These are phyloP conservation scores for Matsumyia berberina DNA, from an alignment of 2,888 invertebrate species.

Conservation along the genomic window DNA sequence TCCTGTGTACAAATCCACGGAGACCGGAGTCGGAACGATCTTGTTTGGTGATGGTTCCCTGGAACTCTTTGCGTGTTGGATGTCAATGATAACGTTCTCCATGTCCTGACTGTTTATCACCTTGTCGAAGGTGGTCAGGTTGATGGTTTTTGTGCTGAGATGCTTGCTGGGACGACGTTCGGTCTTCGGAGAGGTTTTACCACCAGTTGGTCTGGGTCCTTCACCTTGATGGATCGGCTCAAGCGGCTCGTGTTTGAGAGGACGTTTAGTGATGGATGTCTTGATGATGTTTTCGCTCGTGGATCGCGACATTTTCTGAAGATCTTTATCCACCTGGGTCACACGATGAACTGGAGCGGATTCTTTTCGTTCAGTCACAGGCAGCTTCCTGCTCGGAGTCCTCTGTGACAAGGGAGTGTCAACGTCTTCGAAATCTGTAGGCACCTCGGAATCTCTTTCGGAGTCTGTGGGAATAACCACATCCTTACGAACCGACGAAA, in stretches of 20 bases:
- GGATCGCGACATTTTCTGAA: constrained; percentile 85
- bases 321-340: constrained; percentile 84
- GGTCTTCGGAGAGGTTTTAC: constrained; percentile 69
- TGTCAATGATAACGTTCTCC: constrained; percentile 88
- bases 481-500: constrained; percentile 47
- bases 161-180: constrained; percentile 83
- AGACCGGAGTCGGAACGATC: constrained; percentile 88
- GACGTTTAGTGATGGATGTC: constrained; percentile 81
- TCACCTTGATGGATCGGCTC: constrained; percentile 78
- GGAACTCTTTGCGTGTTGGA: constrained; percentile 90
- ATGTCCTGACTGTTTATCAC: constrained; percentile 85
- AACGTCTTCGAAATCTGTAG: constrained; percentile 58
- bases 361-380: constrained; percentile 84
- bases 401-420: constrained; percentile 50
- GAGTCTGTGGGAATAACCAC: constrained; percentile 47
- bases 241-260: constrained; percentile 77
- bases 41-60: constrained; percentile 90
- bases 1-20: constrained; percentile 85
- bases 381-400: constrained; percentile 79
- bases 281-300: constrained; percentile 86
- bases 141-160: constrained; percentile 86
- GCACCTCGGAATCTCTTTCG: constrained; percentile 63
- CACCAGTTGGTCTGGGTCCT: constrained; percentile 57
- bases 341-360: constrained; percentile 84
- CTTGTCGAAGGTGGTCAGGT: constrained; percentile 84